Percentiles rank a stretch among this genome's conserved stretches.
Evolutionary conservation across 2,113 vertebrate genomes (phyloP).

Genomic region (Cyprinus carpio): DNA sequence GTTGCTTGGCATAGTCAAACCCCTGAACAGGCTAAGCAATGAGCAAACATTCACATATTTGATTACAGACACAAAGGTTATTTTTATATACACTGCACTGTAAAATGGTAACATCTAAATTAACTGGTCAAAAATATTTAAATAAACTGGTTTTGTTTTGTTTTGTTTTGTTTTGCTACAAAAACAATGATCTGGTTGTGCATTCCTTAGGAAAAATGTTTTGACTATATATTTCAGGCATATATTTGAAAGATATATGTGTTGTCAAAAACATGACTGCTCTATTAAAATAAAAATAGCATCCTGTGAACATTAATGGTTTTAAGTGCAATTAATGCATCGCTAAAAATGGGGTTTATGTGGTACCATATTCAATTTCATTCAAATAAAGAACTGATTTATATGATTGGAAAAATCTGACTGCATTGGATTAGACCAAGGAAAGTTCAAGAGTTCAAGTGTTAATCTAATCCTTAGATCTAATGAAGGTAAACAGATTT

Average conservation of each 20-base stretch:
- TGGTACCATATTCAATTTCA: background rate
- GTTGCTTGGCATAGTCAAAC: slow-evolving; percentile 98
- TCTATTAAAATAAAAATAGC: background rate
- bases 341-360: background rate
- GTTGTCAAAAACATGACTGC: background rate
- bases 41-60: background rate
- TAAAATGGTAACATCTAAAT: background rate
- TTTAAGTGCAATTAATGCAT: background rate
- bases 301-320: background rate
- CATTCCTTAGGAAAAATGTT: background rate
- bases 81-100: background rate
- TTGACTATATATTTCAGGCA: background rate
- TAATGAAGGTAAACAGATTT: background rate
- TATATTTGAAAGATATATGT: background rate
- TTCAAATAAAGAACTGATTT: background rate
- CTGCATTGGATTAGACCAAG: background rate
- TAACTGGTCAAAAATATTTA: background rate
- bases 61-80: background rate
- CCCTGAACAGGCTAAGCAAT: slow-evolving; percentile 92
- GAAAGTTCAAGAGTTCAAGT: background rate
- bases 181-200: background rate
- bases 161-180: background rate
- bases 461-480: background rate
- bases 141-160: background rate
- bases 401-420: background rate